Percentiles rank a stretch among this genome's conserved stretches.
These are phyloP conservation scores for Drosophila grimshawi DNA, from an alignment of 1,140 invertebrate genomes.

Conservation along the genomic window DNA sequence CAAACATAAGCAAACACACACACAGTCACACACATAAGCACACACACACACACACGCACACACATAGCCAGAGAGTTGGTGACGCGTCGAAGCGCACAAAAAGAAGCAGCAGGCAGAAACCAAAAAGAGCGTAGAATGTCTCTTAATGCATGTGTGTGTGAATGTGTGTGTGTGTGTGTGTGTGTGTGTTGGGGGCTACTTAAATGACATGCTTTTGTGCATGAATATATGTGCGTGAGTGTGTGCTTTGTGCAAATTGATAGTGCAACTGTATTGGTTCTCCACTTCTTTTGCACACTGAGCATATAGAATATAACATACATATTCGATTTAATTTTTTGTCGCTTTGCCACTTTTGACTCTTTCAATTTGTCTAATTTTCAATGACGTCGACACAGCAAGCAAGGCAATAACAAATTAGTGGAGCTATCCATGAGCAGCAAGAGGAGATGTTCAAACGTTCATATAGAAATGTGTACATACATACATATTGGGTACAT, in stretches of 20 bases:
- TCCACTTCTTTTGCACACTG: constrained; percentile 23
- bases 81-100: constrained; percentile 69
- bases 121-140: constrained; percentile 68
- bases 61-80: constrained; percentile 49
- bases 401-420: constrained; percentile 75
- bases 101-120: constrained; percentile 59
- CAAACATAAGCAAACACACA: no score
- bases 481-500: constrained; percentile 6
- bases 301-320: background rate
- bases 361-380: constrained; percentile 79
- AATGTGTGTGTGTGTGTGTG: constrained; percentile 25
- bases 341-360: constrained; percentile 66
- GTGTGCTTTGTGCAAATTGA: constrained; percentile 61
- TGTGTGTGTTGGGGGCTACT: constrained; percentile 55
- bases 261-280: constrained; percentile 48
- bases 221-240: constrained; percentile 23
- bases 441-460: constrained; percentile 22
- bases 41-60: constrained; percentile 39
- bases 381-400: constrained; percentile 66
- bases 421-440: constrained; percentile 51
- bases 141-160: constrained; percentile 41
- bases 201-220: constrained; percentile 62
- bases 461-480: constrained; percentile 5
- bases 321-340: constrained; percentile 32
- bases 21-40: no score